Conservation (phyloP, 2,113 vertebrate species). For the Polyodon spathula region DNA sequence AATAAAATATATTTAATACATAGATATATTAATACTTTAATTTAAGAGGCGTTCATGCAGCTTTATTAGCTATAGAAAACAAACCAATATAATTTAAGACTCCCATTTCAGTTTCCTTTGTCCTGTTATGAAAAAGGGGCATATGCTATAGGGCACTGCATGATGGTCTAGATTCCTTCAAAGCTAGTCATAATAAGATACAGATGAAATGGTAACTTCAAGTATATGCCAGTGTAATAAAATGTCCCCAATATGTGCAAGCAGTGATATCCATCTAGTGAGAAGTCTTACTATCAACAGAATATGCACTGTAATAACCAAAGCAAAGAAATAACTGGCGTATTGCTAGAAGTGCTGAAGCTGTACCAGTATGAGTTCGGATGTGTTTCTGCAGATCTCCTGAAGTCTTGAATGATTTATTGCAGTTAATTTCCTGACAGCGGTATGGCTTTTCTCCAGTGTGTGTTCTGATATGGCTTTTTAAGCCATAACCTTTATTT, state of each 20-base stretch:
- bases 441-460: conserved; percentile 96
- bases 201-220: too few relatives aligned
- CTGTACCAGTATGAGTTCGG: conserved; percentile 87
- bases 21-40: too few relatives aligned
- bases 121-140: too few relatives aligned
- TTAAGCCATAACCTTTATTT: conserved; percentile 82
- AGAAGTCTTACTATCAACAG: too few relatives aligned
- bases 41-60: not conserved
- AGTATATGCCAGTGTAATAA: too few relatives aligned
- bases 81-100: not conserved
- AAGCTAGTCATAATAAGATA: too few relatives aligned
- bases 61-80: not conserved
- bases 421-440: conserved; percentile 90
- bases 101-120: too few relatives aligned
- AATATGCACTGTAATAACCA: not conserved
- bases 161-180: too few relatives aligned
- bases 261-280: too few relatives aligned
- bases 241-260: too few relatives aligned
- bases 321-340: not conserved
- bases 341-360: not conserved
- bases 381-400: conserved; percentile 97
- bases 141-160: too few relatives aligned
- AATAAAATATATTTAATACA: not conserved
- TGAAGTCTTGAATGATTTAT: conserved; percentile 95
- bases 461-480: conserved; percentile 93